Evolutionary conservation across 1,140 invertebrate genomes (phyloP).

Genomic region (Ctenoplectra terminalis): DNA sequence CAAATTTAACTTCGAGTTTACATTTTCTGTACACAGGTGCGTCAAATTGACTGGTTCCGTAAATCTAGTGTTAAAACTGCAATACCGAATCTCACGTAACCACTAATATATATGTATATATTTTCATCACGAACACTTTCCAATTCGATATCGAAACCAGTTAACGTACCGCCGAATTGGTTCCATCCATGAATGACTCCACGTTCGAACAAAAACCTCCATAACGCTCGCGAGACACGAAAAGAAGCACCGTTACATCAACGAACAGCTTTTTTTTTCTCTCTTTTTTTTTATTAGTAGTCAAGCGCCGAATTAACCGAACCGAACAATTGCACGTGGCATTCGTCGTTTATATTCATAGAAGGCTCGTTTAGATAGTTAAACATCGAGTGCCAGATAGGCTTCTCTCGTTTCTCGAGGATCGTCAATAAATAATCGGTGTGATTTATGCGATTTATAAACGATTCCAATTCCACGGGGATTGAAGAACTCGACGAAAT

Average conservation of each 20-base stretch:
- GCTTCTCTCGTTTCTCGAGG: conserved; percentile 8
- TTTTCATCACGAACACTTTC: not conserved
- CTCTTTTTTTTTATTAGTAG: conserved; percentile 33
- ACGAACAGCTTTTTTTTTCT: not conserved
- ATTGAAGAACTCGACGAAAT: not conserved
- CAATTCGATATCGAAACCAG: not conserved
- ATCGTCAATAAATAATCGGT: conserved; percentile 38
- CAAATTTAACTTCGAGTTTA: too few species aligned
- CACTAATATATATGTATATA: too few species aligned
- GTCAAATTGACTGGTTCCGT: too few species aligned
- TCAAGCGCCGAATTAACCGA: conserved; percentile 4
- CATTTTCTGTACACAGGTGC: too few species aligned
- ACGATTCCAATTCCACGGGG: not conserved
- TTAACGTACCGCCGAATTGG: too few species aligned
- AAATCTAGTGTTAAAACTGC: too few species aligned
- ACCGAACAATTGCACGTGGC: conserved; percentile 24
- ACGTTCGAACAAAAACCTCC: not conserved
- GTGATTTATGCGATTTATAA: conserved; percentile 23
- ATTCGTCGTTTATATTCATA: conserved; percentile 49
- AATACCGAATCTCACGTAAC: too few species aligned
- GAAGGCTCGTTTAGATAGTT: conserved; percentile 2
- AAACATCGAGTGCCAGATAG: conserved; percentile 34
- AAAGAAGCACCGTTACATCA: conserved; percentile 8
- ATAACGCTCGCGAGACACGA: conserved; percentile 16
- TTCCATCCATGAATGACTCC: conserved; percentile 1